Base-by-base conservation (phyloP, 2,113 vertebrate genomes). In the Toxotes jaculatrix region DNA sequence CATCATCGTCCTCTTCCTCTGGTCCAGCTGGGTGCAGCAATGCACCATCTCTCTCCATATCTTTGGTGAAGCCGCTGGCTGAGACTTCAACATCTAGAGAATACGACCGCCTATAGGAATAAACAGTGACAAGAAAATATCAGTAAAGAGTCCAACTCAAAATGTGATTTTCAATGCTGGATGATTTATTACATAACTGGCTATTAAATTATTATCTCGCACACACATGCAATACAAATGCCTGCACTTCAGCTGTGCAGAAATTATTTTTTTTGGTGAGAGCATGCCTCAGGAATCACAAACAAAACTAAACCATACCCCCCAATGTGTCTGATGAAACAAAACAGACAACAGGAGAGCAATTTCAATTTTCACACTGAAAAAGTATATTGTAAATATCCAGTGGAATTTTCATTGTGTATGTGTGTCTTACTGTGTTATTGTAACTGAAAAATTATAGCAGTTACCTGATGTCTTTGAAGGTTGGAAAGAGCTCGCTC, bases 401-500 rank as follows among this genome's bases (percentile, higher is more conserved):
- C n/a, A 55, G 3, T n/a, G 21, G 17, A 23, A 23, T 55, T 56
- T 56, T 11, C 12, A 23, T 23, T n/a, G 8, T 10, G 8, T 21
- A 3, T 62, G 34, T 42, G n/a, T 43, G 11, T 7, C 0, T 23
- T 23, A 1, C 5, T 34, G 16, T n/a, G 38, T 68, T n/a, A 32
- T 16, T 10, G 21, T 3, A 1, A 45, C 3, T 7, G 4, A 53
- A 53, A 53, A 49, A 61, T 38, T 59, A 55, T 32, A 43, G 61
- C 70, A 90, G 91, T 90, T 88, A 99, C 98, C 96, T 97, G 89
- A 97, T 94, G 59, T 99, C 96, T 90, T 93, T 94, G 89, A 99
- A 99, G 3, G 94, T 90, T 79, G 98, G 98, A 86, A 96, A 98
- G 71, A 98, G 96, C 75, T 99, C 97, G 76, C 98, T 99, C 94